A percentile compares a stretch with the other conserved stretches of the same genome.
Evolutionary conservation across 2,888 invertebrate genomes (phyloP).

Genomic region (Pachydiplax longipennis): DNA sequence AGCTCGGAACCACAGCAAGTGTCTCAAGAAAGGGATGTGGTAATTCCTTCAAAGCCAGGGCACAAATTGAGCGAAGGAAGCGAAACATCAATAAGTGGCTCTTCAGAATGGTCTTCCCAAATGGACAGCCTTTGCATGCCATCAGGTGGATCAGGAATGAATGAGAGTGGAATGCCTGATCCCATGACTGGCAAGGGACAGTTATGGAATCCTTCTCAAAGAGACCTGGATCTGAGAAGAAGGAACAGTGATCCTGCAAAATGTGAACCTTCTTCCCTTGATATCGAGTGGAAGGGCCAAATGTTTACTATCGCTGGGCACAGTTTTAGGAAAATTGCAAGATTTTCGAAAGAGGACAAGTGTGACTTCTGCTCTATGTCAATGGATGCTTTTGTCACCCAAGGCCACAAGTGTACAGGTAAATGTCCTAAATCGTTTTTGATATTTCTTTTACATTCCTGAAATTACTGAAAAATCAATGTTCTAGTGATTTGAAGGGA

Average conservation of each 20-base stretch:
- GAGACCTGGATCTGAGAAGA: slow-evolving; percentile 65
- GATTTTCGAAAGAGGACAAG: slow-evolving; percentile 81
- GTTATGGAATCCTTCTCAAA: slow-evolving; percentile 5
- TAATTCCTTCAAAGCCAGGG: neutral
- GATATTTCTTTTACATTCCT: neutral
- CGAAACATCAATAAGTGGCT: neutral
- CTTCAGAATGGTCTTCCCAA: neutral
- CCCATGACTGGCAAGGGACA: neutral
- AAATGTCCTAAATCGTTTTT: slow-evolving; percentile 48
- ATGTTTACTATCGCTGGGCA: slow-evolving; percentile 78
- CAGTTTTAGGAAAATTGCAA: slow-evolving; percentile 74
- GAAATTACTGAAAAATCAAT: neutral
- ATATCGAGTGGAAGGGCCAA: slow-evolving; percentile 68
- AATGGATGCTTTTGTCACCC: slow-evolving; percentile 82
- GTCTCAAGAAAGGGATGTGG: neutral
- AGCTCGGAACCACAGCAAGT: slow-evolving; percentile 24
- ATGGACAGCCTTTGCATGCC: neutral
- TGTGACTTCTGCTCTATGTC: slow-evolving; percentile 83
- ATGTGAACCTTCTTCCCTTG: slow-evolving; percentile 57
- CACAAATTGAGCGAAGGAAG: slow-evolving; percentile 10
- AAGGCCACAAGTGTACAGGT: slow-evolving; percentile 75
- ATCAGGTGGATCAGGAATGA: neutral
- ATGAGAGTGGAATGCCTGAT: neutral
- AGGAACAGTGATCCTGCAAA: slow-evolving; percentile 78
- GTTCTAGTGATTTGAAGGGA: neutral